Evolutionary conservation across 2,113 vertebrate species (phyloP).

Genomic region (Phycodurus eques): DNA sequence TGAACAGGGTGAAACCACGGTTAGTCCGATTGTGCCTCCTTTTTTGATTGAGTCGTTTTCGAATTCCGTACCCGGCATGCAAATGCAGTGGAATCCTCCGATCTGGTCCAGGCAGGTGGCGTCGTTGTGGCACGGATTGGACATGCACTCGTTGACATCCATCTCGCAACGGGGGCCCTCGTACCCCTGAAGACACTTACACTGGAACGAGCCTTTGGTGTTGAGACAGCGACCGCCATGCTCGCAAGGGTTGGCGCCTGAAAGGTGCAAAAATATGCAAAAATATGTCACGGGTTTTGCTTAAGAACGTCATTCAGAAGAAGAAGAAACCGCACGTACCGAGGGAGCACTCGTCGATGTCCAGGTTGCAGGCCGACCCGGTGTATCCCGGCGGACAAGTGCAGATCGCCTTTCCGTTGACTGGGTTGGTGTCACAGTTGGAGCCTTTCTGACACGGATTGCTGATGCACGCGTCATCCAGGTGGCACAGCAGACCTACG

Average conservation of each 20-base stretch:
- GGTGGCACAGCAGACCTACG: slow-evolving; percentile 90
- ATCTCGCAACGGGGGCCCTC: slow-evolving; percentile 91
- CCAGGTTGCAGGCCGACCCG: slow-evolving; percentile 90
- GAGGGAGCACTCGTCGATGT: slow-evolving; percentile 89
- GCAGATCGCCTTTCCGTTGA: slow-evolving; percentile 96
- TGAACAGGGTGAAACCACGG: slow-evolving; percentile 44
- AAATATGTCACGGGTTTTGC: neutral
- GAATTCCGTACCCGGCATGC: slow-evolving; percentile 84
- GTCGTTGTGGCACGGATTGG: slow-evolving; percentile 93
- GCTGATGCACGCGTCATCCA: slow-evolving; percentile 94
- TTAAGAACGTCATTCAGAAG: neutral
- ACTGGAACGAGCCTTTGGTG: slow-evolving; percentile 93
- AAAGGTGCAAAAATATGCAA: slow-evolving; percentile 9
- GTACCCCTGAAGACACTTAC: slow-evolving; percentile 89
- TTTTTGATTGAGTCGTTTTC: neutral
- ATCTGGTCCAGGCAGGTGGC: slow-evolving; percentile 97
- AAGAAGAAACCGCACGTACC: slow-evolving; percentile 66
- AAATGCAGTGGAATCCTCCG: slow-evolving; percentile 94
- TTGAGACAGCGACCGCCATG: slow-evolving; percentile 93
- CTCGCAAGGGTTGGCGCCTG: slow-evolving; percentile 94
- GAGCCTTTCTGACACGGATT: slow-evolving; percentile 96
- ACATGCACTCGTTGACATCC: slow-evolving; percentile 93
- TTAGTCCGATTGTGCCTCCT: neutral
- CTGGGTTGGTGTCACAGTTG: slow-evolving; percentile 96
- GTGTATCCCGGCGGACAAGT: slow-evolving; percentile 92